Base-by-base conservation (phyloP, 2,797 vertebrate species). In the Ptychobarbus kaznakovi region DNA sequence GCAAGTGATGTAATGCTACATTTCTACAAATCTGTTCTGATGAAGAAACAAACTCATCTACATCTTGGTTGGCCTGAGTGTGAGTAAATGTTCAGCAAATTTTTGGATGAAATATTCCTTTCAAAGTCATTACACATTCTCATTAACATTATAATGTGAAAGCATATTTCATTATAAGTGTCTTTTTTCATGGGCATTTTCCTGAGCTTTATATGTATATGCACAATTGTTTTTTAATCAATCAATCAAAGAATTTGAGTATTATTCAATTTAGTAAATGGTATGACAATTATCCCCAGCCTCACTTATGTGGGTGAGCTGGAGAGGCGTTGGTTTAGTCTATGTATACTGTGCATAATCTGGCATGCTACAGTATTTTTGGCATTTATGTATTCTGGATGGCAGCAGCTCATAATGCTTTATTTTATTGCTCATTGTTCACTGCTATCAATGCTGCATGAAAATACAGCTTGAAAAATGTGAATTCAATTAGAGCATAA, bases 401-500 rank as follows among this genome's bases (percentile, higher is more conserved):
- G 53, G 28, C 28, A 38, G 53, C 56, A 28, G 58, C 46, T 58
- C 51, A 32, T 69, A 68, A 20, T 72, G 65, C 20, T 61, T 84
- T 46, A 68, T 68, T 84, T 40, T 81, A 56, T 61, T 77, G 75
- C 53, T 70, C 53, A 44, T 84, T 81, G 72, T 85, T 87, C 28
- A 49, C 74, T 81, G 46, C 75, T 28, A 78, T 82, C 82, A 70
- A 85, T 81, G 70, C 18, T 70, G 61, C 40, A 78, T 84, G 82
- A 76, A 84, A 84, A 63, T 81, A 18, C 8, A 78, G 51, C 61
- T 42, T 75, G 28, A 51, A 87, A 49, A 42, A 85, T 85, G 79
- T 44, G 58, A 77, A 82, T 87, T 81, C 78, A 85, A 87, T 81
- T 84, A 72, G 73, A 82, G 79, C 80, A 81, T 87, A 77, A 81